Percentiles rank a stretch among this genome's conserved stretches.
Evolutionary conservation across 2,888 invertebrate species (phyloP).

Genomic region (Lasioglossum figueresi): DNA sequence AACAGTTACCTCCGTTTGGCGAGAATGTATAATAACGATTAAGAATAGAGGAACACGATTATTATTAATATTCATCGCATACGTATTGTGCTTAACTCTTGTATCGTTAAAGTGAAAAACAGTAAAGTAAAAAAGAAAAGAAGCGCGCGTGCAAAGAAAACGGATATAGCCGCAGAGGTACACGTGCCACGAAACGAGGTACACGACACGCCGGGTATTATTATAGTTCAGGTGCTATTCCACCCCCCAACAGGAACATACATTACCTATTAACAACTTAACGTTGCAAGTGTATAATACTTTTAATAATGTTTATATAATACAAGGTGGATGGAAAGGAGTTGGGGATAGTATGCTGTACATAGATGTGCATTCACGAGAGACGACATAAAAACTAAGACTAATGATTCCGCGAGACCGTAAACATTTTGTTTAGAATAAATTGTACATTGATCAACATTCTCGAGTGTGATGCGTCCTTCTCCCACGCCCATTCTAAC

Average conservation of each 20-base stretch:
- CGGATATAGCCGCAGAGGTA: not conserved
- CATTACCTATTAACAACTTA: constrained; percentile 72
- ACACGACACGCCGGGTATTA: constrained; percentile 7
- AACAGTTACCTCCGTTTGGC: constrained; percentile 1
- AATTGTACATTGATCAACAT: constrained; percentile 83
- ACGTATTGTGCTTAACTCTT: not conserved
- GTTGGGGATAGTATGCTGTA: constrained; percentile 77
- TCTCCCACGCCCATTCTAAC: constrained; percentile 56
- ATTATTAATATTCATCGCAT: constrained; percentile 4
- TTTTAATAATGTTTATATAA: constrained; percentile 84
- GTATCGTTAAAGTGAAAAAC: not conserved
- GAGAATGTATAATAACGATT: not conserved
- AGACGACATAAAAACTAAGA: constrained; percentile 68
- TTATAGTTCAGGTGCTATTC: constrained; percentile 28
- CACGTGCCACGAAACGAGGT: not conserved
- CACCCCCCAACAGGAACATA: constrained; percentile 39
- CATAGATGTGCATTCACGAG: constrained; percentile 79
- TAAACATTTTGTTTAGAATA: constrained; percentile 83
- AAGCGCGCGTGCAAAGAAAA: not conserved
- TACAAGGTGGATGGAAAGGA: constrained; percentile 70
- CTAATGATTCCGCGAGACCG: constrained; percentile 78
- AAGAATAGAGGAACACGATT: constrained; percentile 2
- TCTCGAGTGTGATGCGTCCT: constrained; percentile 74
- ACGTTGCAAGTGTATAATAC: constrained; percentile 81
- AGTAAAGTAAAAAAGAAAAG: not conserved